These are phyloP conservation scores for Periophthalmus magnuspinnatus DNA, from an alignment of 2,797 vertebrate species.

Conservation along the genomic window DNA sequence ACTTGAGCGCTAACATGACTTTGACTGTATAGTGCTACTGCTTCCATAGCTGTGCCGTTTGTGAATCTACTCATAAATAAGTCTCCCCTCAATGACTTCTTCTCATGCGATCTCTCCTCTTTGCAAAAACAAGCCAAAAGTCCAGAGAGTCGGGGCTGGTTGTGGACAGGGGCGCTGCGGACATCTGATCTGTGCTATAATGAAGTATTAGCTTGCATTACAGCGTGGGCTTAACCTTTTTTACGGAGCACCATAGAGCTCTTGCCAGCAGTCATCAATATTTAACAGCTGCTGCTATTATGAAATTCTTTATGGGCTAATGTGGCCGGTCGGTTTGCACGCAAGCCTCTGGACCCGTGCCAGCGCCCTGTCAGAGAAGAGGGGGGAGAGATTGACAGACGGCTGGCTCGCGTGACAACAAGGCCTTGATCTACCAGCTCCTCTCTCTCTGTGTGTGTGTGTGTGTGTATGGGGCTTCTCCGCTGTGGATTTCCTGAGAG, in stretches of 20 bases:
- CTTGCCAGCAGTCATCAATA: constrained; percentile 89
- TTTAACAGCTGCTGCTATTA: constrained; percentile 99
- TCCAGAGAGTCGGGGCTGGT: constrained; percentile 34
- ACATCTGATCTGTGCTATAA: constrained; percentile 86
- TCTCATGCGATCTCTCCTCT: constrained; percentile 19
- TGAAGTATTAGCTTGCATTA: constrained; percentile 91
- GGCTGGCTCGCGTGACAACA: constrained; percentile 89
- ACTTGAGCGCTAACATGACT: not conserved
- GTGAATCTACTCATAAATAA: not conserved
- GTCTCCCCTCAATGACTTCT: constrained; percentile 16
- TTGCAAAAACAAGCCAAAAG: constrained; percentile 58
- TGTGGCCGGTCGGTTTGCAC: constrained; percentile 90
- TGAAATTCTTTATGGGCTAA: constrained; percentile 94
- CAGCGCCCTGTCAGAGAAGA: constrained; percentile 82
- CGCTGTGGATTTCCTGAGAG: constrained; percentile 74
- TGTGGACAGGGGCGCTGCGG: constrained; percentile 58
- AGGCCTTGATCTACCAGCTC: constrained; percentile 83
- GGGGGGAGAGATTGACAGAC: constrained; percentile 86
- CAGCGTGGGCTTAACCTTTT: constrained; percentile 85
- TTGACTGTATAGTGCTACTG: not conserved
- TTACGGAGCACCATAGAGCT: constrained; percentile 80
- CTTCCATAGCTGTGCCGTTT: not conserved
- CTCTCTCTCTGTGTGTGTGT: constrained; percentile 51
- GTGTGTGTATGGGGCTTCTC: constrained; percentile 43
- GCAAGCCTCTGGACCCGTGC: constrained; percentile 88